Conservation (phyloP, 1,140 invertebrate species). For the Propsilocerus akamusi region DNA sequence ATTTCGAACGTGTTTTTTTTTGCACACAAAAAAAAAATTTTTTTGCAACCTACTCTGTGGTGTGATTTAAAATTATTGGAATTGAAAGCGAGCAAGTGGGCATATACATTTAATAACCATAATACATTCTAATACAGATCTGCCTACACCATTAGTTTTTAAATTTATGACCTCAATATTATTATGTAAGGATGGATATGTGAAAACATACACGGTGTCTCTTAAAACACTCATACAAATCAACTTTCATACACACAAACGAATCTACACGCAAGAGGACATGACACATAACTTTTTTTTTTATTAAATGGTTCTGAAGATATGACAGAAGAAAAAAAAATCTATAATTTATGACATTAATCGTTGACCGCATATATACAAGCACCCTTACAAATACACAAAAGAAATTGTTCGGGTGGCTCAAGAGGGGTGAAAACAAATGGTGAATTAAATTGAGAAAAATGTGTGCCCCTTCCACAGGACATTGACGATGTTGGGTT, state of each 20-base stretch:
- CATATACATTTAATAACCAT: no score
- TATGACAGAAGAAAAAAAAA: neutral
- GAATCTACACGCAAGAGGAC: no score
- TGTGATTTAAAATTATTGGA: no score
- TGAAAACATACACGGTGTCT: no score
- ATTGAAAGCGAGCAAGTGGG: no score
- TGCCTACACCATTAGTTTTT: neutral
- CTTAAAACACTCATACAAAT: no score
- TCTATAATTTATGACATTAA: conserved; percentile 4
- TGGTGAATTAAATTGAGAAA: neutral
- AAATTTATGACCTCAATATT: conserved; percentile 2
- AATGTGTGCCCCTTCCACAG: neutral
- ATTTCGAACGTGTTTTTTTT: no score
- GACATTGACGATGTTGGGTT: neutral
- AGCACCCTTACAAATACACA: neutral
- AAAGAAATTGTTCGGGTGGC: neutral
- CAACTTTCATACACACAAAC: no score
- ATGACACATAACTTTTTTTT: conserved; percentile 1
- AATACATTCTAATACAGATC: no score
- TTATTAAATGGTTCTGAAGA: neutral
- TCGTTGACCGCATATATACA: neutral
- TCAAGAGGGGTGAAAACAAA: neutral
- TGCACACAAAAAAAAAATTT: no score
- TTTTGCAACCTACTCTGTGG: no score
- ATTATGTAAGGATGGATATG: no score